Base-by-base conservation (phyloP, 1,140 invertebrate species). In the Drosophila pseudoobscura region DNA sequence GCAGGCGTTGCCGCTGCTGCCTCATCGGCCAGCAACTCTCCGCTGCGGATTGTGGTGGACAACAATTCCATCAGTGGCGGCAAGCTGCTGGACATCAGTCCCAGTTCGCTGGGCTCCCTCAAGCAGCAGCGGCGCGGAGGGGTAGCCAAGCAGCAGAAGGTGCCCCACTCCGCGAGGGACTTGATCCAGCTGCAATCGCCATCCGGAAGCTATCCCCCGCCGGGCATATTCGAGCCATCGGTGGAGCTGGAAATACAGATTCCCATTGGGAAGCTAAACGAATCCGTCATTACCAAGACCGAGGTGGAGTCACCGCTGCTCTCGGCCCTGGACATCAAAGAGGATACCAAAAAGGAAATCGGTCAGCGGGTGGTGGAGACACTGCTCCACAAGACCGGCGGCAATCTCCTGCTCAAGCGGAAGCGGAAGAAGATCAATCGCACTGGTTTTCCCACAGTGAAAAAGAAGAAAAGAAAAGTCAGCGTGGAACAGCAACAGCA, bases 401-500 rank as follows among this genome's bases (percentile, higher is more conserved):
- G 78, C 11, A 90, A 91, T 65, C 78, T 93, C 2, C 94, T 95
- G 76, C 94, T 95, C 70, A 95, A 95, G 90, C 92, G 94, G 7
- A 93, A 95, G 61, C 94, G 96, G 54, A 94, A 96, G 52, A 95
- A 96, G 91, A 95, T 96, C 11, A 98, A 97, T 90, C 93, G 96
- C 74, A 97, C 97, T 9, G 97, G 96, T 6, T 97, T 97, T 91
- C 97, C 97, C 0, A 96, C 94, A 15, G 92, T 96, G 15, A 96
- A 96, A 76, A 96, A 95, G 76, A 97, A 97, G 89, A 97, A 97
- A 88, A 96, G 96, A 79, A 96, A 95, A 90, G 73, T 90, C 20
- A 90, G 50, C 45, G 55, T 73, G 13, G 83, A 76, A 6, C 69
- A 74, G 35, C 35, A 9, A 11, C 31, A 13, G n/a, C 62, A 41